A percentile compares a stretch with the other conserved stretches of the same genome.
phyloP scores from a whole-genome alignment of 1,140 invertebrate species.

The Drosophila busckii region DNA sequence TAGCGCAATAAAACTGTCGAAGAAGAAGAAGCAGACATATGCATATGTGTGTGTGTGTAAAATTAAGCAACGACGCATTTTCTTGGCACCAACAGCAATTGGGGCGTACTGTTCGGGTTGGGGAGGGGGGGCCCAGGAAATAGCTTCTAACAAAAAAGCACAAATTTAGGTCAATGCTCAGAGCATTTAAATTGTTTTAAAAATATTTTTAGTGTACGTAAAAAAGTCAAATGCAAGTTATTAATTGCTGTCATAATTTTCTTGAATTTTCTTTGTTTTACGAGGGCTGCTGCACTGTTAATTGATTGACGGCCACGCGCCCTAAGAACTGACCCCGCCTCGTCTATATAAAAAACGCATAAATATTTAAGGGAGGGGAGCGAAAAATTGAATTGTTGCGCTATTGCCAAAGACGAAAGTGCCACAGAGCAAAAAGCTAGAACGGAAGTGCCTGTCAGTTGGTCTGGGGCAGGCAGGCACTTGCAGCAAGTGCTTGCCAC shows the following conservation, averaged over 20 bases:
- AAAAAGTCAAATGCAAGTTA: slow-evolving; percentile 26
- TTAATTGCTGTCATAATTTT: slow-evolving; percentile 34
- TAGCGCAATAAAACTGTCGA: slow-evolving; percentile 13
- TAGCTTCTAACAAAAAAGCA: slow-evolving; percentile 2
- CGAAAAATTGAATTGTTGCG: too few species aligned
- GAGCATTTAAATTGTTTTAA: too few species aligned
- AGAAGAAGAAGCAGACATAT: not conserved
- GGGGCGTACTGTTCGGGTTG: slow-evolving; percentile 47
- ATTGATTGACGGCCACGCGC: slow-evolving; percentile 40
- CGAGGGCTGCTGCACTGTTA: slow-evolving; percentile 19
- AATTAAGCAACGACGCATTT: slow-evolving; percentile 74
- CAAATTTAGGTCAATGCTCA: slow-evolving; percentile 51
- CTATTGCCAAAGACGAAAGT: slow-evolving; percentile 9
- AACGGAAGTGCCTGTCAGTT: slow-evolving; percentile 37
- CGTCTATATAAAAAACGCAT: too few species aligned
- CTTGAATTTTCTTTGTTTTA: slow-evolving; percentile 3
- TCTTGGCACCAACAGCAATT: slow-evolving; percentile 68
- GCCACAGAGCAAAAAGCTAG: slow-evolving; percentile 12
- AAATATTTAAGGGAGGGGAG: not conserved
- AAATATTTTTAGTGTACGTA: too few species aligned
- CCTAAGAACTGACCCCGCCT: slow-evolving; percentile 27
- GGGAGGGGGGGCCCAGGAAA: slow-evolving; percentile 7
- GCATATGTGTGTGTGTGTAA: slow-evolving; percentile 26
- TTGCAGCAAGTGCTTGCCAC: too few species aligned
- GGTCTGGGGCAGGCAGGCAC: too few species aligned